Percentiles rank a stretch among this genome's conserved stretches.
These are phyloP conservation scores for Cryptomyrus ogoouensis DNA, from an alignment of 2,113 vertebrate genomes.

Conservation along the genomic window DNA sequence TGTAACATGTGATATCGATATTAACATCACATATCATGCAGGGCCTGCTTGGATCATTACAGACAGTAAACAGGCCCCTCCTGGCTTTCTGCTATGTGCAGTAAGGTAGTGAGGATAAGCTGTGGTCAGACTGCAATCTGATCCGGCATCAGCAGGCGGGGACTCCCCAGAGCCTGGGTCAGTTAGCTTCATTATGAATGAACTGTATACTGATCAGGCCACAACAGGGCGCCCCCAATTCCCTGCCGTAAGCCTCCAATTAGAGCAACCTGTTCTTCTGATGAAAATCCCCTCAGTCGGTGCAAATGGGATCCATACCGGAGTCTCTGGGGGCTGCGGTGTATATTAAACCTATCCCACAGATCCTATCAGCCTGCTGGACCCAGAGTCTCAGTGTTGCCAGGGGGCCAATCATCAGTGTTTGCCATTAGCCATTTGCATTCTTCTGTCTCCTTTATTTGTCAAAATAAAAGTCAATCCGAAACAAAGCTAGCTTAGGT, in stretches of 20 bases:
- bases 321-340: slow-evolving; percentile 46
- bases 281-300: slow-evolving; percentile 41
- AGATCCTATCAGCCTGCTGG: slow-evolving; percentile 32
- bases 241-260: slow-evolving; percentile 57
- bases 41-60: not conserved
- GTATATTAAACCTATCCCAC: slow-evolving; percentile 51
- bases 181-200: slow-evolving; percentile 55
- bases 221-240: slow-evolving; percentile 30
- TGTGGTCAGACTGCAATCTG: not conserved
- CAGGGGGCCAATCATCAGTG: not conserved
- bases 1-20: not conserved
- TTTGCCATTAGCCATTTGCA: not conserved
- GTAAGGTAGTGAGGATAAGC: not conserved
- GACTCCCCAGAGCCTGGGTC: slow-evolving; percentile 30
- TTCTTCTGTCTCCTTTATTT: not conserved
- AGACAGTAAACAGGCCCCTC: not conserved
- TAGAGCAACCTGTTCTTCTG: slow-evolving; percentile 52
- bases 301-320: slow-evolving; percentile 47
- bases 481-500: not conserved
- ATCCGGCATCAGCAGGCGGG: not conserved
- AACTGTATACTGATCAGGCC: slow-evolving; percentile 52
- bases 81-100: not conserved
- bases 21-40: not conserved
- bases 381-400: not conserved
- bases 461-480: not conserved